A percentile compares a stretch with the other conserved stretches of the same genome.
Conservation (phyloP, 2,888 invertebrate genomes). For the Drosophila phalerata region DNA sequence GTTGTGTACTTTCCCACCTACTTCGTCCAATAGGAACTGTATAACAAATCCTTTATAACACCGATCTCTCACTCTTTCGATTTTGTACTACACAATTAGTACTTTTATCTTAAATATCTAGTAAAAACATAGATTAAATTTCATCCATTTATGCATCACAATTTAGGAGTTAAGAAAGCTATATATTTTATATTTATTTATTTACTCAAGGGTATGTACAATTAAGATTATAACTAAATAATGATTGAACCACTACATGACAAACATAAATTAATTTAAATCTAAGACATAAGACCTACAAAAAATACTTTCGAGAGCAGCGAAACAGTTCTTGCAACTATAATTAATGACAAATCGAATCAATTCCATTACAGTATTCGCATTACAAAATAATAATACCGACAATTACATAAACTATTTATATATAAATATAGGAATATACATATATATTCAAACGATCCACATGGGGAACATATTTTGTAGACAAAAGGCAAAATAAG, state of each 20-base stretch:
- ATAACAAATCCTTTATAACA: constrained; percentile 12
- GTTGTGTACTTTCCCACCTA: constrained; percentile 14
- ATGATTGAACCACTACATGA: constrained; percentile 54
- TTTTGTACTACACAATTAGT: background rate
- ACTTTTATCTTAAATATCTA: background rate
- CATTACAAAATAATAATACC: constrained; percentile 74
- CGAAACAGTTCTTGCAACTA: constrained; percentile 39
- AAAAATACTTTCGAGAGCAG: constrained; percentile 63
- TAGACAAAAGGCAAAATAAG: constrained; percentile 5
- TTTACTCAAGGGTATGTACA: constrained; percentile 62
- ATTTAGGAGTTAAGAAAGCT: constrained; percentile 14
- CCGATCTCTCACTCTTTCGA: constrained; percentile 20
- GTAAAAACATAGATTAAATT: background rate
- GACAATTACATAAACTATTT: constrained; percentile 61
- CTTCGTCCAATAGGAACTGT: constrained; percentile 1
- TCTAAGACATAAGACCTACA: constrained; percentile 57
- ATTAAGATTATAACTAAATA: constrained; percentile 65
- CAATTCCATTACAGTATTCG: constrained; percentile 71
- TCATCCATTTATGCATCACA: background rate
- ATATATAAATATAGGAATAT: constrained; percentile 43
- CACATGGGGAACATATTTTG: constrained; percentile 5
- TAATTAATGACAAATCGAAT: constrained; percentile 50
- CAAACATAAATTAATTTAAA: constrained; percentile 60
- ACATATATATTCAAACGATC: constrained; percentile 24
- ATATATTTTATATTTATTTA: constrained; percentile 56